These are phyloP conservation scores for Notodonta dromedarius DNA, from an alignment of 2,888 invertebrate species.

Conservation along the genomic window DNA sequence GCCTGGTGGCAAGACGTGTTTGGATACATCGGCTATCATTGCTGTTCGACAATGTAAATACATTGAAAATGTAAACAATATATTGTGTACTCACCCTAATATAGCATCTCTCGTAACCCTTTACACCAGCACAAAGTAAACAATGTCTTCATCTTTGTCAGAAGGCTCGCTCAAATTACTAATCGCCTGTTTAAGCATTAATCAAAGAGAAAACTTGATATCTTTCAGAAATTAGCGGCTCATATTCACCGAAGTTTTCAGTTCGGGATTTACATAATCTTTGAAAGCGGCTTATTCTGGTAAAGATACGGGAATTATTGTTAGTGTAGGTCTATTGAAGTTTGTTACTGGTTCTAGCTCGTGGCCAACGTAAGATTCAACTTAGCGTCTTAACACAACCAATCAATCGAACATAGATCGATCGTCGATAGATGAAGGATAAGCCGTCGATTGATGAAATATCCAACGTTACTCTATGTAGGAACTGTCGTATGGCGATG, in stretches of 20 bases:
- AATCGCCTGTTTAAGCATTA: slow-evolving; percentile 23
- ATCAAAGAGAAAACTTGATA: slow-evolving; percentile 27
- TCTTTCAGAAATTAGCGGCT: slow-evolving; percentile 21
- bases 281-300: not conserved
- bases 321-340: too few relatives aligned
- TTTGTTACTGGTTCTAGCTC: too few relatives aligned
- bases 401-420: too few relatives aligned
- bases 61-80: not conserved
- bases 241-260: slow-evolving; percentile 18
- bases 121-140: slow-evolving; percentile 11
- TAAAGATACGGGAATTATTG: not conserved
- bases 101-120: not conserved
- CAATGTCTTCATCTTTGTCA: slow-evolving; percentile 8
- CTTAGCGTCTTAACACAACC: too few relatives aligned
- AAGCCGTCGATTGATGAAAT: too few relatives aligned
- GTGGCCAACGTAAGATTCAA: too few relatives aligned
- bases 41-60: too few relatives aligned
- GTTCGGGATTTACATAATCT: slow-evolving; percentile 5
- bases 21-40: too few relatives aligned
- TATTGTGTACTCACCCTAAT: not conserved
- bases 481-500: too few relatives aligned
- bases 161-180: slow-evolving; percentile 18
- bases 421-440: too few relatives aligned
- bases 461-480: too few relatives aligned
- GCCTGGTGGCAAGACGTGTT: too few relatives aligned